Base-by-base conservation (phyloP, 2,797 vertebrate genomes). In the Dipus sagitta region DNA sequence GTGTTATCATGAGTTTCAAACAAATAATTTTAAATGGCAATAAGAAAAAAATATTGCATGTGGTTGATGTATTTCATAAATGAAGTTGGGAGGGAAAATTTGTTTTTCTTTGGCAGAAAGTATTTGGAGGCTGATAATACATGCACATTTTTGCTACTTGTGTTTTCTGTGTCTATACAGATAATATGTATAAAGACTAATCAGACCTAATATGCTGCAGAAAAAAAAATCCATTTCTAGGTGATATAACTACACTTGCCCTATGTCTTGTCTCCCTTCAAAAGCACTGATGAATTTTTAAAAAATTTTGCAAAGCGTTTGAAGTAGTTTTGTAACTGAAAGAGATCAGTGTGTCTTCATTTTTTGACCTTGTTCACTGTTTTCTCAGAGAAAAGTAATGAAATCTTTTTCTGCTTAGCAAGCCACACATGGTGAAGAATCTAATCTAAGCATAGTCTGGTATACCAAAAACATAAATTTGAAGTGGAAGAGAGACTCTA, bases 181-280 rank as follows among this genome's bases (percentile, higher is more conserved):
- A 28, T 70, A 10, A 62, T 62, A 7, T 6, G 32, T 38, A 30
- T n/a, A 87, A 91, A 86, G 83, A 64, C 7, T 42, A 82, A 91
- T 68, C 21, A 90, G 42, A 42, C 26, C 91, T 91, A 82, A 24
- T 18, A 71, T 82, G 78, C 88, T 26, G 26, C 34, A 23, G 81
- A 75, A 72, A 94, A 75, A 72, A 94, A 94, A 90, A 47, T 75
- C 30, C 34, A 79, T 18, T 90, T 91, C 3, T 79, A 34, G 15
- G 34, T 28, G 47, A 81, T 3, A 85, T 20, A 93, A 84, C 79
- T 78, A 83, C 47, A 47, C 47, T 58, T 58, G 3, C 4, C 17
- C 54, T 58, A 12, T 74, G 24, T 67, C 82, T 67, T 89, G 1
- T 17, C 58, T 4, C 23, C 24, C 4, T 71, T 7, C 21, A 75